Base-by-base conservation (phyloP, 1,140 invertebrate genomes). In the Calycopis cecrops region DNA sequence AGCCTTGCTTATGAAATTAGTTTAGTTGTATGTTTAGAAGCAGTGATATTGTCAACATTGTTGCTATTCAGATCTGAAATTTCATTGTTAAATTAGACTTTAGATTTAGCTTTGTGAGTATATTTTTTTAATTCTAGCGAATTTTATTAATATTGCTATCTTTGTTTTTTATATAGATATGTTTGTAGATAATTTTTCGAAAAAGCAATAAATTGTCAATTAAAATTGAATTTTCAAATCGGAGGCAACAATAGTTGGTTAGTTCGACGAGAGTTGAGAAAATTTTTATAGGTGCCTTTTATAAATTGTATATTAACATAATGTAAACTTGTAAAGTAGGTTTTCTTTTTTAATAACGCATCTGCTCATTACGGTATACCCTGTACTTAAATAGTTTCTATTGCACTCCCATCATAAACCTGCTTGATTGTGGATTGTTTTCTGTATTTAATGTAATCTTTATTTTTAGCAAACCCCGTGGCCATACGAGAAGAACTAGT, bases 211-310 rank as follows among this genome's bases (percentile, higher is more conserved):
- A 40, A 40, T 14, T 14, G 51, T 67, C 54, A 57, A 57, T 60
- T 52, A 59, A n/a, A 40, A 49, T 49, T 60, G 42, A 56, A 56
- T 60, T 57, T 61, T 59, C 62, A 69, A 70, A 71, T 73, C 69
- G 75, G 76, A 72, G 68, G 66, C 63, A 65, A 74, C 66, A 77
- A 73, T 65, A 64, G 48, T 68, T 65, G 63, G 54, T 60, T 60
- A 54, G 73, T 78, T 79, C 71, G 59, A 75, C 71, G 79, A 77
- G 71, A 55, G 81, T 82, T 78, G 73, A 73, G 65, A 67, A 71
- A 82, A 74, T 73, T 74, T 83, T 74, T 83, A 83, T 85, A 85
- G 82, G 82, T 85, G 82, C 82, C 82, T 85, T 85, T 85, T 73
- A 76, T 78, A 77, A 79, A 74, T 66, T 68, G 71, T 74, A 79